Base-by-base conservation (phyloP, 2,888 invertebrate species). In the Agrypnus murinus region DNA sequence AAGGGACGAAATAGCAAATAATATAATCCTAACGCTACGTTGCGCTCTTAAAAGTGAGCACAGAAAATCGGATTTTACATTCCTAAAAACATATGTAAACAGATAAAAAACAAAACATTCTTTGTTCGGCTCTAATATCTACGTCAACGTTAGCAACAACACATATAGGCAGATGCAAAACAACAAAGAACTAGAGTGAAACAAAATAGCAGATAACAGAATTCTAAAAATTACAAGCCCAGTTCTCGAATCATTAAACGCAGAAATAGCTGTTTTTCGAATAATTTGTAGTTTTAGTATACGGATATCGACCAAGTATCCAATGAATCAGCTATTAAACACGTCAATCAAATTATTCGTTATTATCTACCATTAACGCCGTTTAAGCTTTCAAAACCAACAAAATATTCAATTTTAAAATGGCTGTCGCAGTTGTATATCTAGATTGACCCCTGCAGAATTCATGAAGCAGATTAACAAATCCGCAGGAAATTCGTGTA, bases 71-170 rank as follows among this genome's bases (percentile, higher is more conserved):
- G 62, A 62, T 62, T 64, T 64, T 64, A 40, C 38, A 64, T 48
- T 64, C 36, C 48, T 53, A 25, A 64, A 64, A 64, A 53, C 64
- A 53, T 55, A 64, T 64, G 64, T 64, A 53, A 64, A 38, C 32
- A 38, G 48, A 53, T 55, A 53, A 64, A 50, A 62, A 64, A 50
- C 48, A 64, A 64, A 38, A 48, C 25, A 48, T 53, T 31, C 31
- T 19, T 40, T 64, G 64, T 64, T 64, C 38, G 25, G 25, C 40
- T 53, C 53, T 53, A 53, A 40, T 36, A 64, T 53, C 48, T 53
- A 34, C 48, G 53, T 64, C 64, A 64, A 19, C 64, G 31, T 25
- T 64, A 53, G 40, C 40, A 36, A 12, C 53, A 36, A 12, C 53
- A 34, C 34, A 48, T 62, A 62, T 62, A 62, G 46, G 45, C 46